A percentile compares a stretch with the other conserved stretches of the same genome.
Evolutionary conservation across 2,888 invertebrate genomes (phyloP).

Genomic region (Oasisia sp.): DNA sequence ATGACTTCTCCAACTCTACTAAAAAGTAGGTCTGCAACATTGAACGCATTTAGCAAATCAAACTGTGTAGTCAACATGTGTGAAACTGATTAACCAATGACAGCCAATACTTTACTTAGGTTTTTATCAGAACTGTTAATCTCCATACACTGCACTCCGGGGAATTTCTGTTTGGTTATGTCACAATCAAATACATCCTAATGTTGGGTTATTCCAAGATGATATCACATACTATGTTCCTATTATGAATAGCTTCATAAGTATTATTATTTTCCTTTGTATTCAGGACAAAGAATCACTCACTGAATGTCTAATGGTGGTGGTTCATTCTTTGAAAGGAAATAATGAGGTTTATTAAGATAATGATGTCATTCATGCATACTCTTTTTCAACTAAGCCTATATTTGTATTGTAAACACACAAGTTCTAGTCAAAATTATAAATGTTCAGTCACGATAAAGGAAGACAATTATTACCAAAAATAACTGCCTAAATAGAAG

Average conservation of each 20-base stretch:
- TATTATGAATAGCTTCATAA: background rate
- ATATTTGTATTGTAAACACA: too few relatives aligned
- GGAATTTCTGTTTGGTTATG: background rate
- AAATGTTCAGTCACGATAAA: too few relatives aligned
- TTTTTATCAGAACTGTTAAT: background rate
- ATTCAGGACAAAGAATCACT: background rate
- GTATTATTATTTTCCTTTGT: background rate
- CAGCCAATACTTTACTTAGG: background rate
- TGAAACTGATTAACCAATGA: background rate
- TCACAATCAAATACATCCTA: background rate
- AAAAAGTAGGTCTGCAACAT: background rate
- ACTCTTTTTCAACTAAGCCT: background rate
- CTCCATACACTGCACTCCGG: background rate
- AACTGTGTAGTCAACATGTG: background rate
- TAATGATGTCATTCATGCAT: background rate
- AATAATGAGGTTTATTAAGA: too few relatives aligned
- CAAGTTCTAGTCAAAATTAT: too few relatives aligned
- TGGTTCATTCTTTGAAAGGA: too few relatives aligned
- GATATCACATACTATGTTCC: background rate
- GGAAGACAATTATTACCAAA: too few relatives aligned
- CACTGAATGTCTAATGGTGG: background rate
- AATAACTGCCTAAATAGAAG: too few relatives aligned
- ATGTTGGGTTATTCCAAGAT: background rate
- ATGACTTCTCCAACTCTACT: background rate
- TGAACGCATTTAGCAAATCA: background rate